A percentile compares a stretch with the other conserved stretches of the same genome.
Conservation (phyloP, 2,797 vertebrate species). For the Mormyrops boulengeri region DNA sequence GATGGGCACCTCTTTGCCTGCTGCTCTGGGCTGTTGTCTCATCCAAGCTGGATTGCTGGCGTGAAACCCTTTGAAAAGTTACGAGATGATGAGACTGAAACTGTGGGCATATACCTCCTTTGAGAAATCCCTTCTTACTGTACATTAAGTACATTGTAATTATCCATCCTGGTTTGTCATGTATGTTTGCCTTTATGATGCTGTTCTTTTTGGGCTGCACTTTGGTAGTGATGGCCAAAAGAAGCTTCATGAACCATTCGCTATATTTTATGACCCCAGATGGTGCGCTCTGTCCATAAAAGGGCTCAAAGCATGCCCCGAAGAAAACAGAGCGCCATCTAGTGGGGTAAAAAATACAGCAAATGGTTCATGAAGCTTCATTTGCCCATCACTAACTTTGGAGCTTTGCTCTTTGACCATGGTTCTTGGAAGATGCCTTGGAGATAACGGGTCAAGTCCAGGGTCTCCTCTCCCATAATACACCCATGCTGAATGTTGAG, state of each 20-base stretch:
- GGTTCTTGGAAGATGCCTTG: not conserved
- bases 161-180: not conserved
- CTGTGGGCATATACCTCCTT: not conserved
- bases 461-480: not conserved
- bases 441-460: not conserved
- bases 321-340: not conserved
- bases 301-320: not conserved
- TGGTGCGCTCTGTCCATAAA: not conserved
- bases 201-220: not conserved
- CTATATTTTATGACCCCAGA: not conserved
- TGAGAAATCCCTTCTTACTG: not conserved
- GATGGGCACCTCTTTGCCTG: not conserved
- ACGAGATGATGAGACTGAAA: not conserved
- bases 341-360: not conserved
- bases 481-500: not conserved
- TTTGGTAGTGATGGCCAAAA: not conserved
- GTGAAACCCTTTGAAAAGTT: not conserved
- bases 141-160: not conserved
- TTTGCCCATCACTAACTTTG: not conserved
- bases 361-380: not conserved
- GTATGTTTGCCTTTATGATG: not conserved
- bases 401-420: not conserved
- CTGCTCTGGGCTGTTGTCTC: not conserved
- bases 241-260: not conserved
- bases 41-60: not conserved